Conservation (phyloP, 2,888 invertebrate species). For the Blera fallax region DNA sequence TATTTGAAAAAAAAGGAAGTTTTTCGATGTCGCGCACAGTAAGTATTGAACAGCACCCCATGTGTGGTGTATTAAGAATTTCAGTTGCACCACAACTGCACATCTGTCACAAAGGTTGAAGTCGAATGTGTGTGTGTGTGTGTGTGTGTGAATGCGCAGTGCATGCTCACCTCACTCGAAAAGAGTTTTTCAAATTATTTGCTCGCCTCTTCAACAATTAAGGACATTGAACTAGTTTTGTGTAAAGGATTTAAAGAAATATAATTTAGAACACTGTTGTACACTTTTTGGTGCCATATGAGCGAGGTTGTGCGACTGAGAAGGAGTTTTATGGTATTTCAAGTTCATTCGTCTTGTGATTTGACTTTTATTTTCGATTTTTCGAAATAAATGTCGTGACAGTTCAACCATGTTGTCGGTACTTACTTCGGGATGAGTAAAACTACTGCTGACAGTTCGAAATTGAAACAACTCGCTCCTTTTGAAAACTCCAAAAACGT, state of each 20-base stretch:
- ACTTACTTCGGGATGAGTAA: too few species aligned
- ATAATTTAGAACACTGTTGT: conserved; percentile 6
- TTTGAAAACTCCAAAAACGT: too few species aligned
- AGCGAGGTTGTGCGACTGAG: background rate
- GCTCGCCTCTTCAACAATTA: background rate
- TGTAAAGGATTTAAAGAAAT: conserved; percentile 21
- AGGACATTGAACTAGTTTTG: conserved; percentile 66
- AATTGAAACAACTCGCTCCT: too few species aligned
- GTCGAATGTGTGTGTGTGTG: conserved; percentile 8
- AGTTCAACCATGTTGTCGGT: too few species aligned
- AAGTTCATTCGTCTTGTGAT: background rate
- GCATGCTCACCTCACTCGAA: conserved; percentile 38
- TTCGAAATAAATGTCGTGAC: too few species aligned
- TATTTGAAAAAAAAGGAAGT: conserved; percentile 19
- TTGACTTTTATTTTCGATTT: background rate
- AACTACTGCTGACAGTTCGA: too few species aligned
- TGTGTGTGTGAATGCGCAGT: background rate
- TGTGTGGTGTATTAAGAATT: conserved; percentile 17
- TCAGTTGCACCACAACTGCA: conserved; percentile 29
- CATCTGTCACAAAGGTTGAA: conserved; percentile 55
- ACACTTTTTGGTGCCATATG: conserved; percentile 3
- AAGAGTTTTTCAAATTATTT: background rate
- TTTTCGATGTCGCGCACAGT: conserved; percentile 44
- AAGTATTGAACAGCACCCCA: conserved; percentile 43
- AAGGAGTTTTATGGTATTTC: background rate